phyloP scores from a whole-genome alignment of 2,797 vertebrate species.

The Helicolenus hilgendorfi region DNA sequence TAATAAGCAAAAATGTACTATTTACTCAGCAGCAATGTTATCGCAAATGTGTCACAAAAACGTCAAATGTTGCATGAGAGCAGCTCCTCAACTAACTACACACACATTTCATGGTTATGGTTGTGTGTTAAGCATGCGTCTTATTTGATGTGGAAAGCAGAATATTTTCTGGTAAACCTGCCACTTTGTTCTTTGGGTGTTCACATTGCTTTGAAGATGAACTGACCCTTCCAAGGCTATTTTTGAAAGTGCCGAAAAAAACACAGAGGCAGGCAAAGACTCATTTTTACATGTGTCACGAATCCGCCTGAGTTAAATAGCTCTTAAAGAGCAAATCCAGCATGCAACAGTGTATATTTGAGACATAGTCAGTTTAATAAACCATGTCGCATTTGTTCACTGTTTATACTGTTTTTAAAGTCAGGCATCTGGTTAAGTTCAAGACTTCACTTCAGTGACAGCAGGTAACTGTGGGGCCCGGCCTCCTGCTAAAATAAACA shows the following conservation, averaged over 20 bases:
- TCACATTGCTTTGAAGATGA: conserved; percentile 26
- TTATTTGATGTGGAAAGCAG: conserved; percentile 21
- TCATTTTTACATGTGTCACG: not conserved
- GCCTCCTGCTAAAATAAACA: conserved; percentile 75
- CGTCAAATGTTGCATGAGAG: not conserved
- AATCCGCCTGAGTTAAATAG: not conserved
- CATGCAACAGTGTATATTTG: too few relatives aligned
- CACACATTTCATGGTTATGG: not conserved
- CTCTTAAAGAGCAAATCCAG: not conserved
- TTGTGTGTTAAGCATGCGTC: not conserved
- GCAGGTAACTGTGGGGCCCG: conserved; percentile 70
- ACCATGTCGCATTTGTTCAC: not conserved
- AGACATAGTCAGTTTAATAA: not conserved
- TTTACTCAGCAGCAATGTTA: not conserved
- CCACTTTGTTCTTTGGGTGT: conserved; percentile 6
- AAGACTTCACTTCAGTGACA: conserved; percentile 63
- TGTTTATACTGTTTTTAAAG: conserved; percentile 35
- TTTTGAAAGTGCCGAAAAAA: not conserved
- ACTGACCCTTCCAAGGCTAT: not conserved
- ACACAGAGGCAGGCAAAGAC: not conserved
- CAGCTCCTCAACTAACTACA: not conserved
- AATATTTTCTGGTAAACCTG: conserved; percentile 9
- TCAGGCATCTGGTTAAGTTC: conserved; percentile 67
- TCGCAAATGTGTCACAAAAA: not conserved
- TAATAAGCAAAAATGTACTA: not conserved